phyloP scores from a whole-genome alignment of 2,797 vertebrate species.

The Mionectes olivaceus region DNA sequence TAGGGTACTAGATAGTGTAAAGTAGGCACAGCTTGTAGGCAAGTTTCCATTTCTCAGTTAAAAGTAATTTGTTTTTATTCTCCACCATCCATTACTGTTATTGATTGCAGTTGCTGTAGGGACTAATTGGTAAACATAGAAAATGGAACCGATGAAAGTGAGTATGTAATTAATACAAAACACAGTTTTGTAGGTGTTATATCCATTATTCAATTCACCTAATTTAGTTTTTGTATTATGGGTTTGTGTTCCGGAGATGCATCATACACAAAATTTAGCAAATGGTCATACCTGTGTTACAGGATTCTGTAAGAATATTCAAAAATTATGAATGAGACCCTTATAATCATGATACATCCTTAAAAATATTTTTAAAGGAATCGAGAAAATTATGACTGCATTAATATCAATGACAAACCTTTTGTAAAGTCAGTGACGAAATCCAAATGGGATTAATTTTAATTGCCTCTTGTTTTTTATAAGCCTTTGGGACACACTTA shows the following conservation, averaged over 20 bases:
- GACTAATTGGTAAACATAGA: background rate
- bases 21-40: background rate
- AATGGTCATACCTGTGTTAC: background rate
- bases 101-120: background rate
- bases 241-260: background rate
- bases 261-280: background rate
- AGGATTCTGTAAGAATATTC: background rate
- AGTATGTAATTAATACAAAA: background rate
- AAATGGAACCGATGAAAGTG: background rate
- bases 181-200: background rate
- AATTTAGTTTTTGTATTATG: background rate
- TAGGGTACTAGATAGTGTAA: background rate
- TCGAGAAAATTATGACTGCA: background rate
- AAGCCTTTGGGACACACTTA: conserved; percentile 25
- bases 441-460: background rate
- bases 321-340: background rate
- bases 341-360: background rate
- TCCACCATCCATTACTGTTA: background rate
- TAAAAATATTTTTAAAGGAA: background rate
- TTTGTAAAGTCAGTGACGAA: background rate
- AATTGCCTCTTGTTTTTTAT: conserved; percentile 54
- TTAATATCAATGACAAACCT: conserved; percentile 23
- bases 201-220: background rate
- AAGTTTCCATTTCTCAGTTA: background rate
- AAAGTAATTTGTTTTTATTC: background rate